Conservation (phyloP, 1,140 invertebrate genomes). For the Drosophila auraria region DNA sequence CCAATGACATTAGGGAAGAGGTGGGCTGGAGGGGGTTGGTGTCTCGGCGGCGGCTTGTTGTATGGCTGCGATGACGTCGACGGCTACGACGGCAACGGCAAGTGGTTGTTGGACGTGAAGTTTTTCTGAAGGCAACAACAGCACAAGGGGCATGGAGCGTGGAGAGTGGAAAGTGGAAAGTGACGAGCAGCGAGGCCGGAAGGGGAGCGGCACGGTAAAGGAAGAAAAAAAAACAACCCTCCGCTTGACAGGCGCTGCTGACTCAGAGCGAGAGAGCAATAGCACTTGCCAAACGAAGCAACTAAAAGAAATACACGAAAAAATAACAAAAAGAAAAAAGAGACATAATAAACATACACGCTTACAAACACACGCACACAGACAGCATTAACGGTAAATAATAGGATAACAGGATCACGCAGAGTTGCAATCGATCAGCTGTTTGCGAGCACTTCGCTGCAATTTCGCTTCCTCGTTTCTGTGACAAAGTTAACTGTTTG, state of each 20-base stretch:
- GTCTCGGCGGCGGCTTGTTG: slow-evolving; percentile 50
- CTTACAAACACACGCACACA: slow-evolving; percentile 4
- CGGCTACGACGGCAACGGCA: slow-evolving; percentile 51
- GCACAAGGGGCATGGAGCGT: slow-evolving; percentile 10
- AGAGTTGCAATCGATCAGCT: slow-evolving; percentile 36
- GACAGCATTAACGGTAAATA: slow-evolving; percentile 17
- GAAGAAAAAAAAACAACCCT: slow-evolving; percentile 62
- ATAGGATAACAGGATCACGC: slow-evolving; percentile 20
- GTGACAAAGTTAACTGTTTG: slow-evolving; percentile 17
- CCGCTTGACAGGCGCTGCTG: slow-evolving; percentile 62
- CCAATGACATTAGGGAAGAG: slow-evolving; percentile 35
- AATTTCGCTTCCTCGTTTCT: slow-evolving; percentile 21
- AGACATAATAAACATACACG: slow-evolving; percentile 22
- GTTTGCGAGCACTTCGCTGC: slow-evolving; percentile 16
- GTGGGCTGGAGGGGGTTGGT: slow-evolving; percentile 11
- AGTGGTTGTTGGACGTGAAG: slow-evolving; percentile 72
- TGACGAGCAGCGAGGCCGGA: slow-evolving; percentile 12
- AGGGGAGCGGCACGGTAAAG: slow-evolving; percentile 36
- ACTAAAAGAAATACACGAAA: slow-evolving; percentile 7
- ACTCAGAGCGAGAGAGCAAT: slow-evolving; percentile 63
- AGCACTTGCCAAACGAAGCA: slow-evolving; percentile 37
- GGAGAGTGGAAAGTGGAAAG: slow-evolving; percentile 4
- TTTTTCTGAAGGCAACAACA: slow-evolving; percentile 31
- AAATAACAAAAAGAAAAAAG: slow-evolving; percentile 3
- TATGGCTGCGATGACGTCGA: slow-evolving; percentile 73